These are phyloP conservation scores for Porphyrio hochstetteri DNA, from an alignment of 2,113 vertebrate genomes.

Conservation along the genomic window DNA sequence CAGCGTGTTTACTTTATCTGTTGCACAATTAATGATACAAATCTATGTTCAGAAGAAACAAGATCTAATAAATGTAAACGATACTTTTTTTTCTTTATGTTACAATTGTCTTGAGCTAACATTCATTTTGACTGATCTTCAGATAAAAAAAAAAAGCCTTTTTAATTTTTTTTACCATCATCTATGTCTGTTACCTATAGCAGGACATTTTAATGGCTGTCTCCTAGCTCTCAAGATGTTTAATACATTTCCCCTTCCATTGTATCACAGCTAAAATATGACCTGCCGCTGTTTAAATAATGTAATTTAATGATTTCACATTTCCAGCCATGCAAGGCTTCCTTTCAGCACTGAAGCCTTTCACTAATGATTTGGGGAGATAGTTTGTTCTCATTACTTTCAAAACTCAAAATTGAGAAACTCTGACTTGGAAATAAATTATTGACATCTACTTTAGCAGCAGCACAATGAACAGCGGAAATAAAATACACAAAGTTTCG, in stretches of 20 bases:
- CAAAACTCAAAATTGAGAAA: background rate
- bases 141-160: background rate
- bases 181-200: background rate
- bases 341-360: slow-evolving; percentile 21
- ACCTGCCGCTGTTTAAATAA: slow-evolving; percentile 21
- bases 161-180: background rate
- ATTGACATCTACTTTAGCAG: slow-evolving; percentile 26
- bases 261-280: slow-evolving; percentile 43
- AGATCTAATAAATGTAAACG: slow-evolving; percentile 34
- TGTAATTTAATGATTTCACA: slow-evolving; percentile 50
- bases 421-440: slow-evolving; percentile 34
- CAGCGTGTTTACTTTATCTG: background rate
- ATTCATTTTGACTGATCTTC: background rate
- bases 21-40: slow-evolving; percentile 17
- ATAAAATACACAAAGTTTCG: background rate
- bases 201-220: slow-evolving; percentile 15
- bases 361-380: slow-evolving; percentile 37
- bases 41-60: background rate
- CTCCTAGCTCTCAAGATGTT: background rate
- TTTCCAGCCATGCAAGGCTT: slow-evolving; percentile 23
- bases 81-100: background rate
- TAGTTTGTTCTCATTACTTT: slow-evolving; percentile 33
- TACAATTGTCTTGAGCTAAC: background rate
- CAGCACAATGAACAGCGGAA: background rate
- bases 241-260: slow-evolving; percentile 19